Evolutionary conservation across 2,797 vertebrate genomes (phyloP).

Genomic region (Cetoscarus ocellatus): DNA sequence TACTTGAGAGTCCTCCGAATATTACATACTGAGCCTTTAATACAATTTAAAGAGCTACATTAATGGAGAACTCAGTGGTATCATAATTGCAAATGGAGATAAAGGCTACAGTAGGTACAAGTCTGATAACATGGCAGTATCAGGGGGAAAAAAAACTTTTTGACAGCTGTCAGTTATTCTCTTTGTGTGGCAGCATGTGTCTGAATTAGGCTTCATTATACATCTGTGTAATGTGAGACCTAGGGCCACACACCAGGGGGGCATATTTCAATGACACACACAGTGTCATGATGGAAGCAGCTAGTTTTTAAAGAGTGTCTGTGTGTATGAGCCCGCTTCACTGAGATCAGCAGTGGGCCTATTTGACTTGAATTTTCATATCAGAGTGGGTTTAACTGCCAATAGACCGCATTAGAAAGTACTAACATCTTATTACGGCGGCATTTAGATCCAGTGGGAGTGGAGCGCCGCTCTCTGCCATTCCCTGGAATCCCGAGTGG

Average conservation of each 20-base stretch:
- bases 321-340: constrained; percentile 17
- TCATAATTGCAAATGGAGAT: neutral
- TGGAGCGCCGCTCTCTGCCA: constrained; percentile 49
- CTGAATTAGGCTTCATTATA: constrained; percentile 34
- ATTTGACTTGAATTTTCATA: constrained; percentile 65
- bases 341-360: constrained; percentile 44
- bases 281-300: constrained; percentile 30
- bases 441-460: constrained; percentile 69
- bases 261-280: constrained; percentile 46
- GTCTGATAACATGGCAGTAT: neutral
- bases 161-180: constrained; percentile 37
- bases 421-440: constrained; percentile 66
- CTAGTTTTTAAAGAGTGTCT: constrained; percentile 23
- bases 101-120: constrained; percentile 7
- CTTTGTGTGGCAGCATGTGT: constrained; percentile 48
- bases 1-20: too few relatives aligned
- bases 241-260: constrained; percentile 27
- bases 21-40: too few relatives aligned
- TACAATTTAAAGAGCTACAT: too few relatives aligned
- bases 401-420: constrained; percentile 67
- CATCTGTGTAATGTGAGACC: constrained; percentile 42
- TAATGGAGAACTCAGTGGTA: constrained; percentile 5
- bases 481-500: constrained; percentile 70
- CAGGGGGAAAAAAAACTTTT: neutral
- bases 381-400: constrained; percentile 69